Evolutionary conservation across 2,113 vertebrate genomes (phyloP), one percentile per base, ranked within the genome.

Genomic region (Alouatta palliata): DNA sequence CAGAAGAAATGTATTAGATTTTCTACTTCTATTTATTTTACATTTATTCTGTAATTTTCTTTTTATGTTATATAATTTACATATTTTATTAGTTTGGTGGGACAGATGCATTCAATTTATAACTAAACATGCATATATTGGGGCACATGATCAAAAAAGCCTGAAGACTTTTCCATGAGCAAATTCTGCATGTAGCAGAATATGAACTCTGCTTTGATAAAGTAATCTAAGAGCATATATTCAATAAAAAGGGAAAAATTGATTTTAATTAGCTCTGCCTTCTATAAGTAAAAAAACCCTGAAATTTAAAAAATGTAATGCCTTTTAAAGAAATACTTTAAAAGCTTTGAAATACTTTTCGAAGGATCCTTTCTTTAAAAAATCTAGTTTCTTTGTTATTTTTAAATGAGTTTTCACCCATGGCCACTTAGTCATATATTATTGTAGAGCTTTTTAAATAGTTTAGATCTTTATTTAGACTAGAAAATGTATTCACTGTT

Each of bases 251-350:
- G 61, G 77, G 37, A 85, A 70, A 83, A 30, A 82, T 88, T 35
- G 14, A 88, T 49, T 76, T 76, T 61, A 20, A 14, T 49, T 40
- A 89, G 14, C 43, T 79, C n/a, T 81, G 71, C 37, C 40, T 80
- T 94, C 73, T 80, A 9, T 64, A 54, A n/a, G 35, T 95, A n/a
- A 96, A 92, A 90, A 92, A 76, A 45, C 6, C 40, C 43, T 83
- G n/a, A 87, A 30, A 73, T 68, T 66, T 86, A 4, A 43, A 61
- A 80, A 16, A 49, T 68, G 54, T 73, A 45, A 64, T 64, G 9
- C 30, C 30, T 86, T 92, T 66, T 66, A 66, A n/a, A 85, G 80
- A 90, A 43, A 68, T 77, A 23, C 13, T 19, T 20, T n/a, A 37
- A 43, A 81, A 8, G 12, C 6, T 68, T 32, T 47, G 25, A 54